These are phyloP conservation scores for Lagorchestes hirsutus DNA, from an alignment of 2,797 vertebrate genomes.

Conservation along the genomic window DNA sequence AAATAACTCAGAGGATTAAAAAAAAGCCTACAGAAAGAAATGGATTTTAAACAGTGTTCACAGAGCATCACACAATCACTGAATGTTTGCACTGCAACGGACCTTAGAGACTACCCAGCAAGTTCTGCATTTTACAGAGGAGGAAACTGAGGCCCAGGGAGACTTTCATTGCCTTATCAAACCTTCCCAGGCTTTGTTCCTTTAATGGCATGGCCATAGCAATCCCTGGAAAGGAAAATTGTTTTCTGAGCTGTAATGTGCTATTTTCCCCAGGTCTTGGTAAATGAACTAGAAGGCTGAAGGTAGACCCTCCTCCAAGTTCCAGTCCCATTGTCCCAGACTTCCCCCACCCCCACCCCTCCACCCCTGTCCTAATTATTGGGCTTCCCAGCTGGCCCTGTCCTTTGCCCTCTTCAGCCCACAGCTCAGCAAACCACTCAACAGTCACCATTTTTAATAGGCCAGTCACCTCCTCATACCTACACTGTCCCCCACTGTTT, in stretches of 20 bases:
- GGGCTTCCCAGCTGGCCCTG: neutral
- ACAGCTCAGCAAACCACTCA: neutral
- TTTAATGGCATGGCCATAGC: neutral
- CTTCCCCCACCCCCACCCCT: neutral
- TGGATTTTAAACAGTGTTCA: neutral
- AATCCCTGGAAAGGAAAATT: neutral
- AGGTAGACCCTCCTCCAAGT: neutral
- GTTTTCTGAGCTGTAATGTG: neutral
- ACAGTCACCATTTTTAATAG: neutral
- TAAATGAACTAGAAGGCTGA: neutral
- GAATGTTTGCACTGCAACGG: neutral
- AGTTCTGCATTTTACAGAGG: neutral
- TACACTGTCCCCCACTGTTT: neutral
- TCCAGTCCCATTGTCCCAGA: neutral
- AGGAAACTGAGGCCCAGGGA: conserved; percentile 3
- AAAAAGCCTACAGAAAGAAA: neutral
- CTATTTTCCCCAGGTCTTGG: neutral
- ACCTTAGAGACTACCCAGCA: neutral
- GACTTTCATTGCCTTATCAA: neutral
- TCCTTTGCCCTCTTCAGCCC: neutral
- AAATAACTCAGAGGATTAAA: neutral
- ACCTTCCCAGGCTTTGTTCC: neutral
- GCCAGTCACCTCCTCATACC: neutral
- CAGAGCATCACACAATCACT: neutral
- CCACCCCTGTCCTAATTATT: neutral